Conservation (phyloP, 2,113 vertebrate species). For the Accipiter virgatus region DNA sequence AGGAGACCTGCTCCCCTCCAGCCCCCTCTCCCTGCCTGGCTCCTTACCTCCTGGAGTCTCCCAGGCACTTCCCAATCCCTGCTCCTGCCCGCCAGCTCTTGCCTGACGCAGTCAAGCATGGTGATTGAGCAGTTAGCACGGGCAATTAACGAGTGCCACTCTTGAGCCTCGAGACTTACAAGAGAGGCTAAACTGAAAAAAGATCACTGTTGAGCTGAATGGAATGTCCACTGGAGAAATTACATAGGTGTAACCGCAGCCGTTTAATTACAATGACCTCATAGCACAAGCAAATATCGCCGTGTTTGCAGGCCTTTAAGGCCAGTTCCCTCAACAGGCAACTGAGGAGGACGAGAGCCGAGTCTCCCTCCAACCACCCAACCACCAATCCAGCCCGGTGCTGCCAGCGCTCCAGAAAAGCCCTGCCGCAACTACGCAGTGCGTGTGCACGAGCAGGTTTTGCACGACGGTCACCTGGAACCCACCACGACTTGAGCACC, state of each 20-base stretch:
- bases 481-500: neutral
- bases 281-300: accelerated
- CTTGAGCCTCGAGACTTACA: neutral
- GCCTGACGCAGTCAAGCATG: accelerated
- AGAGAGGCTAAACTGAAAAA: neutral
- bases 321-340: neutral
- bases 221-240: neutral
- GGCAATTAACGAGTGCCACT: neutral
- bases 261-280: neutral
- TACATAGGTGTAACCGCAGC: neutral
- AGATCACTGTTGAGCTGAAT: neutral
- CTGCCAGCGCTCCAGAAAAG: accelerated
- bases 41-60: neutral
- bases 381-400: neutral
- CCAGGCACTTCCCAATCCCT: neutral
- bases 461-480: neutral
- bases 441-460: neutral
- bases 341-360: neutral
- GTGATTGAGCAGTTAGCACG: neutral
- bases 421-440: neutral
- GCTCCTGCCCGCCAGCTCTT: neutral
- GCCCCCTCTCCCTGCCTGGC: neutral
- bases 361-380: neutral
- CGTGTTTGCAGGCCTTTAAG: neutral
- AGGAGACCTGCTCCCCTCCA: neutral